Evolutionary conservation across 2,888 invertebrate species (phyloP).

Genomic region (Macrophya annulata): DNA sequence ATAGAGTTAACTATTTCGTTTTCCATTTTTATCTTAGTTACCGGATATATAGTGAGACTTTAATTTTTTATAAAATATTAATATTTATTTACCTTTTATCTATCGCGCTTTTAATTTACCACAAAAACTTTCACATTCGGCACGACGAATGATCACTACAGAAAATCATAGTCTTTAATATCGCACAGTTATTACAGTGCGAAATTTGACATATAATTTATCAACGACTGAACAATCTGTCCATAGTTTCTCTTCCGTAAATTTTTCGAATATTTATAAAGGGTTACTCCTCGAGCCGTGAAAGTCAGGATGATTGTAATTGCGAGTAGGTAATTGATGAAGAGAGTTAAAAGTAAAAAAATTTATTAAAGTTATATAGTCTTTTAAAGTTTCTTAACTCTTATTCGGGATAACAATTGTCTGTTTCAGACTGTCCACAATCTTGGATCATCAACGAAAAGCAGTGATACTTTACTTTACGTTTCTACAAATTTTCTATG

Average conservation of each 20-base stretch:
- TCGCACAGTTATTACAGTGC: too few species aligned
- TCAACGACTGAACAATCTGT: not conserved
- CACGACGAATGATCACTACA: not conserved
- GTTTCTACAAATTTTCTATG: not conserved
- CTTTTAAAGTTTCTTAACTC: not conserved
- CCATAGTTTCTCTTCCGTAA: not conserved
- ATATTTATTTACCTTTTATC: not conserved
- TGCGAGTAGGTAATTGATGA: not conserved
- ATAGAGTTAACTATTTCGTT: not conserved
- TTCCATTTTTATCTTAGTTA: not conserved
- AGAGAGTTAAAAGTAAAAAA: not conserved
- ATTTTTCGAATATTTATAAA: not conserved
- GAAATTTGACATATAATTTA: not conserved
- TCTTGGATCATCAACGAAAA: not conserved
- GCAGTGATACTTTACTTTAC: not conserved
- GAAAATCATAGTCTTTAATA: conserved; percentile 29
- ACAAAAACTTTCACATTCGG: conserved; percentile 13
- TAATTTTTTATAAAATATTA: not conserved
- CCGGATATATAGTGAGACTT: not conserved
- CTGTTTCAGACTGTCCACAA: conserved; percentile 11
- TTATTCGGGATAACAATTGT: not conserved
- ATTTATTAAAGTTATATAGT: not conserved
- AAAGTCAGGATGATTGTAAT: not conserved
- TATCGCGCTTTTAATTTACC: not conserved
- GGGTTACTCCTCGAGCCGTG: not conserved